Conservation (phyloP, 2,888 invertebrate species). For the Ommatoiulus sabulosus region DNA sequence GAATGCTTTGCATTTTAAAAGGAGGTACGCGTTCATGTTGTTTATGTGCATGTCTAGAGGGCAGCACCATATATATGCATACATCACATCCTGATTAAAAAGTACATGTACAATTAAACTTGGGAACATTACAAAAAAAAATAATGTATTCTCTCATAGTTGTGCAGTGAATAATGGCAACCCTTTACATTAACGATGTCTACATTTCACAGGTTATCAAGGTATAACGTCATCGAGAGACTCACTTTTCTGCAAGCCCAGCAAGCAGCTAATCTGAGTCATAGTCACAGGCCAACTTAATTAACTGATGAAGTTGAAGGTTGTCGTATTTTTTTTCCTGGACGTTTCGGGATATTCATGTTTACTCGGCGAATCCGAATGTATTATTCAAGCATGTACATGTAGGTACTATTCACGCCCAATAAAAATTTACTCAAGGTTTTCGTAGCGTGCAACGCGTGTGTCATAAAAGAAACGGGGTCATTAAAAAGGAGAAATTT, state of each 20-base stretch:
- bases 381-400: not conserved
- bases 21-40: no score
- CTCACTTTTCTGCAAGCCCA: not conserved
- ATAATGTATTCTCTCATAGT: no score
- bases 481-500: slow-evolving; percentile 25
- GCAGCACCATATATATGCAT: no score
- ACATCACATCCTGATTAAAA: no score
- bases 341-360: not conserved
- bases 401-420: not conserved
- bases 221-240: no score
- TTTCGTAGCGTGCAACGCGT: slow-evolving; percentile 14
- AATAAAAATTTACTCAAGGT: slow-evolving; percentile 31
- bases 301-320: slow-evolving; percentile 28
- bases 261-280: slow-evolving; percentile 3
- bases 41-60: no score
- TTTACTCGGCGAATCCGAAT: slow-evolving; percentile 1
- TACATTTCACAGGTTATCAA: no score
- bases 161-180: no score
- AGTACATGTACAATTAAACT: no score
- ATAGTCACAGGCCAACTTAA: not conserved
- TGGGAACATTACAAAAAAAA: no score
- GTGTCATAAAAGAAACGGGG: slow-evolving; percentile 4
- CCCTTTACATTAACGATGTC: no score
- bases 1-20: no score
- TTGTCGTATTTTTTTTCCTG: not conserved